Evolutionary conservation across 2,888 invertebrate species (phyloP).

Genomic region (Andrena chrysosceles): DNA sequence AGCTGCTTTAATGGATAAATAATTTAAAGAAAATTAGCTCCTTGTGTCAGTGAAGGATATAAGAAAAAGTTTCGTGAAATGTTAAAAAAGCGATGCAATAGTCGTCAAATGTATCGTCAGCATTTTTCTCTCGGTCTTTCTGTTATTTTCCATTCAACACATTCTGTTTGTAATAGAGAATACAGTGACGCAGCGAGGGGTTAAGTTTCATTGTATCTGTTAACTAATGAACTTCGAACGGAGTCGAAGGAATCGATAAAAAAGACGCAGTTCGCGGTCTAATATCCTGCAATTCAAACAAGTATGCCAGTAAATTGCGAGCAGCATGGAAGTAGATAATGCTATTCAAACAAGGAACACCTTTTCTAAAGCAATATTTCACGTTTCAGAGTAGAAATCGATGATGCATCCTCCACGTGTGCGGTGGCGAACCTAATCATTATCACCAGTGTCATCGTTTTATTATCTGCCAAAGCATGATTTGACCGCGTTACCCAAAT

Average conservation of each 20-base stretch:
- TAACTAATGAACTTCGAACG: neutral
- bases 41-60: too few species aligned
- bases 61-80: too few species aligned
- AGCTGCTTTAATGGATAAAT: too few species aligned
- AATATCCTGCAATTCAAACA: neutral
- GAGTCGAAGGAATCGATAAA: neutral
- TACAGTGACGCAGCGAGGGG: neutral
- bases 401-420: constrained; percentile 25
- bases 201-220: neutral
- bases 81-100: too few species aligned
- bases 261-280: neutral
- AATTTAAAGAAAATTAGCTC: too few species aligned
- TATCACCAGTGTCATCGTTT: constrained; percentile 22
- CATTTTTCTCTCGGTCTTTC: too few species aligned
- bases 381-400: constrained; percentile 33
- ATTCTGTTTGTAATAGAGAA: neutral
- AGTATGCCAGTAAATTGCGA: constrained; percentile 4
- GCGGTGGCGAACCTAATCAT: neutral
- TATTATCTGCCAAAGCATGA: constrained; percentile 22
- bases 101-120: too few species aligned
- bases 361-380: constrained; percentile 27
- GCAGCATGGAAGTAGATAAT: neutral
- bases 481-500: neutral
- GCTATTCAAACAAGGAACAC: constrained; percentile 20
- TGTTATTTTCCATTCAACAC: too few species aligned